These are phyloP conservation scores for Caradrina clavipalpis DNA, from an alignment of 2,888 invertebrate genomes.

Conservation along the genomic window DNA sequence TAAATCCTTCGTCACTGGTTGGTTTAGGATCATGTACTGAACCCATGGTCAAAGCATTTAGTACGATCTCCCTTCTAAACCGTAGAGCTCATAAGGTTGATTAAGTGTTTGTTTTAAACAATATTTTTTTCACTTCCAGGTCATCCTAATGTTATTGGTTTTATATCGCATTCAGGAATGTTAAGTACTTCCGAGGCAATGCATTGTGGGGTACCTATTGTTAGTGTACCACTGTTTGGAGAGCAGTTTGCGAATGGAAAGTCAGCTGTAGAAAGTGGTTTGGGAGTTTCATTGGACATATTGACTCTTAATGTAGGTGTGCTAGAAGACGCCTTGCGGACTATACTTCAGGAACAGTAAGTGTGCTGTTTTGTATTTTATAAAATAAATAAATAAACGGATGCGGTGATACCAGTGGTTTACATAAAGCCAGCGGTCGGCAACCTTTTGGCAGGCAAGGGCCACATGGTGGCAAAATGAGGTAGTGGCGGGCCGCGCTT, in stretches of 20 bases:
- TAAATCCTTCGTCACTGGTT: too few relatives aligned
- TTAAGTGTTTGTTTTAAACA: neutral
- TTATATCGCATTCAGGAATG: constrained; percentile 89
- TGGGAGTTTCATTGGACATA: constrained; percentile 72
- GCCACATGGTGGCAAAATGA: too few relatives aligned
- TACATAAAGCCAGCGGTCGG: too few relatives aligned
- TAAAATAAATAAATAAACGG: too few relatives aligned
- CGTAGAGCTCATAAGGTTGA: too few relatives aligned
- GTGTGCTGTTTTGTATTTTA: constrained; percentile 12
- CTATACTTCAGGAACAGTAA: constrained; percentile 60
- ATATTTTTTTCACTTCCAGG: constrained; percentile 70
- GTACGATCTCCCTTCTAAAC: too few relatives aligned
- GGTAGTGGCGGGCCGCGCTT: too few relatives aligned
- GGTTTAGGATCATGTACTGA: too few relatives aligned
- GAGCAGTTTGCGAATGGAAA: constrained; percentile 88
- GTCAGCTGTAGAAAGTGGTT: constrained; percentile 82
- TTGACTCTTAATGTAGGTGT: constrained; percentile 36
- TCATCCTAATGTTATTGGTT: constrained; percentile 87
- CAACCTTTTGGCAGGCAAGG: too few relatives aligned
- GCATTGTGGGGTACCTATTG: constrained; percentile 77
- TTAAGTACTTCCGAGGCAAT: constrained; percentile 88
- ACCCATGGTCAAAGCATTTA: too few relatives aligned
- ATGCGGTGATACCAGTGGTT: too few relatives aligned
- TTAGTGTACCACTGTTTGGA: constrained; percentile 89
- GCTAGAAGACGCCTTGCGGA: constrained; percentile 54